phyloP scores from a whole-genome alignment of 92 coral and sea anemone genomes.

The Epizoanthus illoricatus region DNA sequence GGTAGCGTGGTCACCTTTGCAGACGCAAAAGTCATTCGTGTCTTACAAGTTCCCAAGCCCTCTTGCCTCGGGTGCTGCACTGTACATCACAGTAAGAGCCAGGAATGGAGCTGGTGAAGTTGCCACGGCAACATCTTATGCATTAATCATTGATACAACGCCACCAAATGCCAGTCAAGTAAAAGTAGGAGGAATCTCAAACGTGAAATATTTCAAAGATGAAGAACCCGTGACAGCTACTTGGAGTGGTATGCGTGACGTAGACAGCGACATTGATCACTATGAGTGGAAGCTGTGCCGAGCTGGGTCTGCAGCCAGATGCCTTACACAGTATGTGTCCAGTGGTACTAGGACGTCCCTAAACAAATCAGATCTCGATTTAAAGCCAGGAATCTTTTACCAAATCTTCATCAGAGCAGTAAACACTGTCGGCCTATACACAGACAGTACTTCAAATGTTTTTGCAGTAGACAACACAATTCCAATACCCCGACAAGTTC shows the following conservation, averaged over 20 bases:
- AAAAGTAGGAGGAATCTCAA: slow-evolving; percentile 20
- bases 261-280: slow-evolving; percentile 63
- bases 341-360: slow-evolving; percentile 50
- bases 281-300: slow-evolving; percentile 82
- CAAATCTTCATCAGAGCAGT: slow-evolving; percentile 62
- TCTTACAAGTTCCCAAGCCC: slow-evolving; percentile 47
- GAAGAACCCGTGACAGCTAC: slow-evolving; percentile 54
- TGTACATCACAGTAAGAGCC: slow-evolving; percentile 53
- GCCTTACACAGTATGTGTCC: slow-evolving; percentile 57
- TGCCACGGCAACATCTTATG: slow-evolving; percentile 27
- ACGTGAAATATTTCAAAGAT: slow-evolving; percentile 52
- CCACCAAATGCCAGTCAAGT: slow-evolving; percentile 76
- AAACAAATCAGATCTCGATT: slow-evolving; percentile 46
- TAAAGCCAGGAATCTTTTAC: slow-evolving; percentile 66
- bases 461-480: slow-evolving; percentile 51
- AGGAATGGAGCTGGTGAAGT: slow-evolving; percentile 71
- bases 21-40: slow-evolving; percentile 24
- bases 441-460: slow-evolving; percentile 41
- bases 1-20: slow-evolving; percentile 43
- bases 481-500: slow-evolving; percentile 70
- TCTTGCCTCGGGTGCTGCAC: slow-evolving; percentile 61
- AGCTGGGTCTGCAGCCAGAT: slow-evolving; percentile 32
- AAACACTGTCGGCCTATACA: slow-evolving; percentile 62
- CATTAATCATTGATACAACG: slow-evolving; percentile 65
- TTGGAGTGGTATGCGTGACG: slow-evolving; percentile 68